Percentiles rank a stretch among this genome's conserved stretches.
phyloP scores from a whole-genome alignment of 2,113 vertebrate genomes.

The Athene cunicularia region DNA sequence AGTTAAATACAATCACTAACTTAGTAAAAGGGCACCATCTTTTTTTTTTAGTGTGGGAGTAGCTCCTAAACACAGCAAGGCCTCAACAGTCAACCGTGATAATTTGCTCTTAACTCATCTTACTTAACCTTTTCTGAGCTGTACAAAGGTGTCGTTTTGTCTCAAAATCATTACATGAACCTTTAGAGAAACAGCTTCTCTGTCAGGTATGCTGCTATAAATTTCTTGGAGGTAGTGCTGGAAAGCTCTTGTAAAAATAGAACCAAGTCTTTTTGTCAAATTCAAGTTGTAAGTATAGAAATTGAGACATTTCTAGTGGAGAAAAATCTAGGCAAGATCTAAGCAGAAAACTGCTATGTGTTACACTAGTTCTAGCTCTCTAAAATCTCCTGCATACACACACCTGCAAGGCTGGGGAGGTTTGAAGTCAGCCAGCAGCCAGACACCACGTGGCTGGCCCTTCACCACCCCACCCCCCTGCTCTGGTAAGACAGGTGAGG shows the following conservation, averaged over 20 bases:
- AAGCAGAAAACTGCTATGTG: background rate
- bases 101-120: background rate
- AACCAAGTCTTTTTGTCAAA: background rate
- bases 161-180: background rate
- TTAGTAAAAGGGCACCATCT: background rate
- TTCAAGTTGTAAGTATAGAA: background rate
- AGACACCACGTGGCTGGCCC: too few species aligned
- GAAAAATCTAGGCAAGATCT: background rate
- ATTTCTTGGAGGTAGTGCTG: background rate
- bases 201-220: background rate
- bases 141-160: background rate
- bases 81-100: background rate
- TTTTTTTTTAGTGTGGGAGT: background rate
- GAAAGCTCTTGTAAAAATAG: background rate
- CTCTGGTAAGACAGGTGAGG: too few species aligned
- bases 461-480: too few species aligned
- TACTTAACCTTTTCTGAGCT: too few species aligned
- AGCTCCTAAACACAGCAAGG: background rate
- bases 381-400: background rate
- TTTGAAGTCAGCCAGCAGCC: too few species aligned
- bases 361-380: background rate
- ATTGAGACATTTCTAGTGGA: background rate
- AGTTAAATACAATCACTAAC: background rate
- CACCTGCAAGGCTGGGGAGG: background rate
- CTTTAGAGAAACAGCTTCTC: background rate